Evolutionary conservation across 1,140 invertebrate genomes (phyloP).

Genomic region (Drosophila punjabiensis): DNA sequence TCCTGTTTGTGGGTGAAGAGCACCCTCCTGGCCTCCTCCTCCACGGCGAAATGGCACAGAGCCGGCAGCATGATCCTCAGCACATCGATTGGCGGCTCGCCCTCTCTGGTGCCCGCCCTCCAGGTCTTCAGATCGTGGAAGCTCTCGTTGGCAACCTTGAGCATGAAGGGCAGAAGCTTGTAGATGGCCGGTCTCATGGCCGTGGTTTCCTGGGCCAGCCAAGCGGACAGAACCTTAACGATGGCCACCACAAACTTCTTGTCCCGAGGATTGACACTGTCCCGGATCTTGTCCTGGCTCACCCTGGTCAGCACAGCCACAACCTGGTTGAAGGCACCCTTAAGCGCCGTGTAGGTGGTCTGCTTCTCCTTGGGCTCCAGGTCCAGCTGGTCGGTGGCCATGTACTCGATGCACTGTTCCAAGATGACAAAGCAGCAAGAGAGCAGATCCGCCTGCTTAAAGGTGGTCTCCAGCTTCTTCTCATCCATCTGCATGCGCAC

Average conservation of each 20-base stretch:
- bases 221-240: slow-evolving; percentile 93
- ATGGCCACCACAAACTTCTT: slow-evolving; percentile 93
- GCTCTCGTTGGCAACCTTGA: slow-evolving; percentile 92
- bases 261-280: slow-evolving; percentile 88
- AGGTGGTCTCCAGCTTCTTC: slow-evolving; percentile 91
- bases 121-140: slow-evolving; percentile 89
- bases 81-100: slow-evolving; percentile 89
- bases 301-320: slow-evolving; percentile 91
- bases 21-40: slow-evolving; percentile 93
- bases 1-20: slow-evolving; percentile 92
- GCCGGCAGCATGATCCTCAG: slow-evolving; percentile 93
- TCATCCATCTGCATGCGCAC: slow-evolving; percentile 96
- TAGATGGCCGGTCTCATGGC: slow-evolving; percentile 94
- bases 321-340: slow-evolving; percentile 94
- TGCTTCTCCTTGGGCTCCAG: slow-evolving; percentile 96
- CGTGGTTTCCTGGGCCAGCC: slow-evolving; percentile 96
- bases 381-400: slow-evolving; percentile 92
- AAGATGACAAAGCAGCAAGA: slow-evolving; percentile 94
- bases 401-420: slow-evolving; percentile 92
- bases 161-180: slow-evolving; percentile 91
- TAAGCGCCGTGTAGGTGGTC: slow-evolving; percentile 94
- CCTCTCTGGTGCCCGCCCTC: slow-evolving; percentile 86
- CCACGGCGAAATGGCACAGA: slow-evolving; percentile 95
- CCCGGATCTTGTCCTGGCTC: slow-evolving; percentile 90
- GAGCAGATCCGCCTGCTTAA: slow-evolving; percentile 91